Conservation (phyloP, 2,797 vertebrate species). For the Syngnathus rostellatus region DNA sequence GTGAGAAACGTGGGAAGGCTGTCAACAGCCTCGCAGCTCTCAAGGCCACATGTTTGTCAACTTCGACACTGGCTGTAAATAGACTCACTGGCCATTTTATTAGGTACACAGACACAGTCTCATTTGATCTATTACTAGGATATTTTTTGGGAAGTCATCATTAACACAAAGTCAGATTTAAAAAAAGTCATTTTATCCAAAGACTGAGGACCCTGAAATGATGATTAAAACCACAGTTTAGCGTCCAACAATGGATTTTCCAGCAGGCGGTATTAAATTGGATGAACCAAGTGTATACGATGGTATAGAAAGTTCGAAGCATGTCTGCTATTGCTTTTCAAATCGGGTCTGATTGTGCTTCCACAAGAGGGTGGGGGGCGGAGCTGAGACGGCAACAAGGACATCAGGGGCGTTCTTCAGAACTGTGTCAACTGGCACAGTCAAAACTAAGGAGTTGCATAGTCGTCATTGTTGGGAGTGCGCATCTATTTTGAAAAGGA, state of each 20-base stretch:
- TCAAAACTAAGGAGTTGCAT: slow-evolving; percentile 52
- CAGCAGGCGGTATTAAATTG: not conserved
- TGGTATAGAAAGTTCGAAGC: not conserved
- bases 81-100: no score
- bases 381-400: slow-evolving; percentile 16
- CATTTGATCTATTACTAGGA: not conserved
- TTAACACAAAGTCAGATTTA: not conserved
- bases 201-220: not conserved
- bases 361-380: slow-evolving; percentile 26
- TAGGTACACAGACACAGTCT: not conserved
- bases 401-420: slow-evolving; percentile 14
- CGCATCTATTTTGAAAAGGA: not conserved
- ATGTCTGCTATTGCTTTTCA: slow-evolving; percentile 48
- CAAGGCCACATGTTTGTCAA: no score
- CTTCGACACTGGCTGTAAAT: no score
- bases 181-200: slow-evolving; percentile 2
- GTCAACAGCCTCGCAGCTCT: no score
- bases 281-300: not conserved
- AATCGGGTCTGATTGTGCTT: slow-evolving; percentile 38
- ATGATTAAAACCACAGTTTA: not conserved
- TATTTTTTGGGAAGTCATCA: not conserved
- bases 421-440: slow-evolving; percentile 12
- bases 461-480: slow-evolving; percentile 34
- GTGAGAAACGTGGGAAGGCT: no score
- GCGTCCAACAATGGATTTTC: not conserved